A percentile compares a stretch with the other conserved stretches of the same genome.
Evolutionary conservation across 2,797 vertebrate genomes (phyloP).

Genomic region (Thaleichthys pacificus): DNA sequence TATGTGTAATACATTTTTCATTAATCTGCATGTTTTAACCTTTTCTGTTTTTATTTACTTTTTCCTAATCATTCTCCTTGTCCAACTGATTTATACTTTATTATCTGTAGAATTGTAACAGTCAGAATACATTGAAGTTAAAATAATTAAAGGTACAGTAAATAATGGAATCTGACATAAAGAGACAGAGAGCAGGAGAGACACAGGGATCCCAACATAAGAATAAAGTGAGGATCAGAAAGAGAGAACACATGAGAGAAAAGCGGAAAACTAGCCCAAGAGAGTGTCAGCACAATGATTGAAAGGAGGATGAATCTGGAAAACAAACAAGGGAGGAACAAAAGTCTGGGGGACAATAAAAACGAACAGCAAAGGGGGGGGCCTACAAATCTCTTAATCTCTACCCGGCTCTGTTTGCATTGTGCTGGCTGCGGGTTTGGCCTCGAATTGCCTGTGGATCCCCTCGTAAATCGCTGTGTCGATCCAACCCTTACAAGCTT

Average conservation of each 20-base stretch:
- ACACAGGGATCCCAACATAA: neutral
- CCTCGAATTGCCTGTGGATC: conserved; percentile 54
- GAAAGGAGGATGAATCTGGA: conserved; percentile 16
- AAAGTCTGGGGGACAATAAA: conserved; percentile 43
- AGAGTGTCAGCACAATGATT: conserved; percentile 12
- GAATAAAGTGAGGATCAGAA: neutral
- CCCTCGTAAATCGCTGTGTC: conserved; percentile 63
- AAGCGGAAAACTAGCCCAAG: neutral
- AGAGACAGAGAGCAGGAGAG: neutral
- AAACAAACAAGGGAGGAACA: conserved; percentile 45
- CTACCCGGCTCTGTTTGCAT: conserved; percentile 54
- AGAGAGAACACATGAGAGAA: conserved; percentile 4
- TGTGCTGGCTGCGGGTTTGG: conserved; percentile 41
- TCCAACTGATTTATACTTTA: no score
- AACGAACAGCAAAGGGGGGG: conserved; percentile 19
- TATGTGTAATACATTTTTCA: no score
- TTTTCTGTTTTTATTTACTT: no score
- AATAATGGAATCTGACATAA: neutral
- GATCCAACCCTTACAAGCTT: conserved; percentile 53
- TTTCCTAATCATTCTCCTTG: no score
- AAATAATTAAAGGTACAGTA: neutral
- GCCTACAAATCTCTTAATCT: conserved; percentile 65
- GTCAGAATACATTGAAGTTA: no score
- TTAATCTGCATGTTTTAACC: no score
- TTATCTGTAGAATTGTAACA: no score